Evolutionary conservation across 1,140 invertebrate species (phyloP).

Genomic region (Pseudobourletiella spinata): DNA sequence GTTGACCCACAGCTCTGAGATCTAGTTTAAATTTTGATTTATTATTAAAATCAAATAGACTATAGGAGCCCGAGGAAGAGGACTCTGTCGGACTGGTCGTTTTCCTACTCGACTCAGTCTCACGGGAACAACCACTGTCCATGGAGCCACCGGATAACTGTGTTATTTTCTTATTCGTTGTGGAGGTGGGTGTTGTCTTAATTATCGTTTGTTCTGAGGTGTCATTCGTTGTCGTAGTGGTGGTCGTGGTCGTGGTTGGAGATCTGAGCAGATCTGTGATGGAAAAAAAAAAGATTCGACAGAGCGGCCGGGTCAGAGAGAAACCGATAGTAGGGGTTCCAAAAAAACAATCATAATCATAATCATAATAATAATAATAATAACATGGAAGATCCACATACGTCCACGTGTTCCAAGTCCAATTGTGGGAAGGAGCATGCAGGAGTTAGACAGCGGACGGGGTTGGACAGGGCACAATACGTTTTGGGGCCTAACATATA

Average conservation of each 20-base stretch:
- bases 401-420: too few relatives aligned
- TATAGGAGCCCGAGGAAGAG: constrained; percentile 49
- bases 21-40: constrained; percentile 4
- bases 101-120: constrained; percentile 37
- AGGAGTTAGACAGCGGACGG: too few relatives aligned
- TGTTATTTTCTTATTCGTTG: constrained; percentile 40
- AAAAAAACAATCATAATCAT: neutral
- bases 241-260: constrained; percentile 43
- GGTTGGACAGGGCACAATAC: too few relatives aligned
- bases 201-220: constrained; percentile 34
- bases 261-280: neutral
- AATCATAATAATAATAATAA: neutral
- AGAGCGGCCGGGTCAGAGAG: too few relatives aligned
- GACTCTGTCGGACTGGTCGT: constrained; percentile 63
- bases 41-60: constrained; percentile 18
- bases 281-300: neutral
- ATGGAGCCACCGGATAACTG: constrained; percentile 13
- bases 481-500: too few relatives aligned
- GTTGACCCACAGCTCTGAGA: neutral
- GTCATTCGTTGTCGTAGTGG: constrained; percentile 40
- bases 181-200: constrained; percentile 23
- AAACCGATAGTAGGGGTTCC: too few relatives aligned
- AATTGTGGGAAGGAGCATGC: too few relatives aligned
- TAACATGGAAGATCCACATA: too few relatives aligned
- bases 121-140: constrained; percentile 18